Conservation (phyloP, 2,888 invertebrate species). For the Tyria jacobaeae region DNA sequence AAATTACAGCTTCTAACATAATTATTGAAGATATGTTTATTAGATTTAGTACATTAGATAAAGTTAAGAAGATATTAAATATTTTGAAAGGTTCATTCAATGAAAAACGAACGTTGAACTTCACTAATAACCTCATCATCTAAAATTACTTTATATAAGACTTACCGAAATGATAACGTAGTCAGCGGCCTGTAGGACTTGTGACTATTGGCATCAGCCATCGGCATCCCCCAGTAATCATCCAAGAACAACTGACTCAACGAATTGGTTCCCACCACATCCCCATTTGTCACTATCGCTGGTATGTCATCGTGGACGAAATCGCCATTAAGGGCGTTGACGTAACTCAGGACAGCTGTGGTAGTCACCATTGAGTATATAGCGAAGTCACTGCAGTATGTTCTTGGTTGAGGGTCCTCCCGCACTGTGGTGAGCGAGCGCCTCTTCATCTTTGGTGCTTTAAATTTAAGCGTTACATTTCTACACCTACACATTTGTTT, state of each 20-base stretch:
- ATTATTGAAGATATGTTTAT: no score
- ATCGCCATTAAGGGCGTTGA: slow-evolving; percentile 92
- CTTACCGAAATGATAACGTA: slow-evolving; percentile 94
- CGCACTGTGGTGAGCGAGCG: slow-evolving; percentile 73
- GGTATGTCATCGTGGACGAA: slow-evolving; percentile 96
- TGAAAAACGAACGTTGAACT: no score
- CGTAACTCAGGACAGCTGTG: slow-evolving; percentile 90
- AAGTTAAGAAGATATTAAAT: no score
- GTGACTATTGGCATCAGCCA: slow-evolving; percentile 93
- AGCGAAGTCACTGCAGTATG: slow-evolving; percentile 80
- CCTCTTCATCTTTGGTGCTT: slow-evolving; percentile 80
- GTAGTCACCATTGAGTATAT: slow-evolving; percentile 89
- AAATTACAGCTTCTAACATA: not conserved
- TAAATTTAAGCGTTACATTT: slow-evolving; percentile 71
- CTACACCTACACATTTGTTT: slow-evolving; percentile 81
- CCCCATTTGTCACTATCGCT: slow-evolving; percentile 93
- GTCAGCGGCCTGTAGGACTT: slow-evolving; percentile 95
- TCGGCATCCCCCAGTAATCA: slow-evolving; percentile 96
- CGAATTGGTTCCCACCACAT: slow-evolving; percentile 90
- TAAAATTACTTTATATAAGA: no score
- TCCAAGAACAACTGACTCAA: slow-evolving; percentile 89
- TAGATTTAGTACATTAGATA: no score
- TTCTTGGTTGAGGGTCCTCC: slow-evolving; percentile 65
- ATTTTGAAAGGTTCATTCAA: no score
- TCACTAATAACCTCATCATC: no score